Evolutionary conservation across 2,888 invertebrate species (phyloP), one percentile per base, ranked within the genome.

Genomic region (Caenorhabditis uteleia): DNA sequence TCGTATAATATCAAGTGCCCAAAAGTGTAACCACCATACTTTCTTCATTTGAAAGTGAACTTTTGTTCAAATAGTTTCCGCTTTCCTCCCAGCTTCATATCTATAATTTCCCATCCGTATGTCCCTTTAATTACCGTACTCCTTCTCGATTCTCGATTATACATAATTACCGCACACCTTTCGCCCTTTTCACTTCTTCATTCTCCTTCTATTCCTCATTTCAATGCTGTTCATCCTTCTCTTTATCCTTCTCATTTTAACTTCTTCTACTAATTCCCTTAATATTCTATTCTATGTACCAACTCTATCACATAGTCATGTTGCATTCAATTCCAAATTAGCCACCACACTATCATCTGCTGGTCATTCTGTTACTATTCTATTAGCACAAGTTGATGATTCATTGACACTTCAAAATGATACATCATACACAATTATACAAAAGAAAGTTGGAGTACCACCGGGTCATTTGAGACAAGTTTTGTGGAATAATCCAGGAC

Each of bases 401-500:
- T 46, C 56, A 20, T 21, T 61, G 6, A 38, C 42, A 23, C 43
- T 62, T 25, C 20, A 34, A 2, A 55, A 55, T 14, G 49, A 20
- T 20, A 46, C 62, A 7, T 46, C 50, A 27, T 44, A 42, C 26
- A 42, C 48, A 0, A 44, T 64, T n/a, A 38, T 68, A n/a, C 66
- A 70, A 23, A 61, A 70, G 40, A 44, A 67, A 45, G 70, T 68
- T 20, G 71, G 68, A 10, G 65, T 64, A n/a, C 57, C 60, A 14
- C 48, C 27, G 3, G 70, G 69, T 0, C 51, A 56, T 50, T 57
- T 78, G 5, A 48, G 68, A 33, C 54, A 68, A 21, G 65, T 75
- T 16, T 44, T 79, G n/a, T 79, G 79, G 79, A 51, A 66, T 36
- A 79, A 78, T 70, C 79, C 79, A 3, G 79, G 79, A 34, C 79